Percentiles rank a stretch among this genome's conserved stretches.
Conservation (phyloP, 2,113 vertebrate species). For the Syngnathus scovelli region DNA sequence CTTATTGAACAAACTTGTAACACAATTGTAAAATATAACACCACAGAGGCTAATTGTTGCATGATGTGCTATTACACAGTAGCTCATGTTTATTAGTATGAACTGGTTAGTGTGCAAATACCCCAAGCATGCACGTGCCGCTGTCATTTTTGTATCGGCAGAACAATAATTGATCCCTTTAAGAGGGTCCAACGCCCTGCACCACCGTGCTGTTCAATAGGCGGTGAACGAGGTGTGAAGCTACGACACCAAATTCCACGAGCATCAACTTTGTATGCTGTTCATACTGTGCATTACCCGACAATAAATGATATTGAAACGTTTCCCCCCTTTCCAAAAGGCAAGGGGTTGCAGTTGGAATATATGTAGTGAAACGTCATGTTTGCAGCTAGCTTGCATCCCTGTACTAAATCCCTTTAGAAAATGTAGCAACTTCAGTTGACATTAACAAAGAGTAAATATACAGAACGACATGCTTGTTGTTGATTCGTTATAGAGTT, state of each 20-base stretch:
- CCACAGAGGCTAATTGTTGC: background rate
- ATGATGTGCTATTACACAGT: background rate
- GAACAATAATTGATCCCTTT: slow-evolving; percentile 39
- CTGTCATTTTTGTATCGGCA: slow-evolving; percentile 45
- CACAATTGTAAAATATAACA: background rate
- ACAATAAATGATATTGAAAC: background rate
- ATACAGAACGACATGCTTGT: background rate
- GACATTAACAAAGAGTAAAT: background rate
- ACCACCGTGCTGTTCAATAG: slow-evolving; percentile 38
- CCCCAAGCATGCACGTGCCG: background rate
- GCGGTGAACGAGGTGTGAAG: slow-evolving; percentile 1
- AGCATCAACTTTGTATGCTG: background rate
- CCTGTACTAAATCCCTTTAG: slow-evolving; percentile 14
- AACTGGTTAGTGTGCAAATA: background rate
- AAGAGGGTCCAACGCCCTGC: slow-evolving; percentile 64
- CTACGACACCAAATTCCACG: background rate
- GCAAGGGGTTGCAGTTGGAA: background rate
- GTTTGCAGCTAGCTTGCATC: slow-evolving; percentile 34
- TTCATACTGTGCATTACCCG: background rate
- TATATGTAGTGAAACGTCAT: background rate
- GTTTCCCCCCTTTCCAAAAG: background rate
- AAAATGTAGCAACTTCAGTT: background rate
- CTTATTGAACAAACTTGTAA: background rate
- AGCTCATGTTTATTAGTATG: background rate
- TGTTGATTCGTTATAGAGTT: background rate